Conservation (phyloP, 2,888 invertebrate species). For the Cryptophagus acutangulus region DNA sequence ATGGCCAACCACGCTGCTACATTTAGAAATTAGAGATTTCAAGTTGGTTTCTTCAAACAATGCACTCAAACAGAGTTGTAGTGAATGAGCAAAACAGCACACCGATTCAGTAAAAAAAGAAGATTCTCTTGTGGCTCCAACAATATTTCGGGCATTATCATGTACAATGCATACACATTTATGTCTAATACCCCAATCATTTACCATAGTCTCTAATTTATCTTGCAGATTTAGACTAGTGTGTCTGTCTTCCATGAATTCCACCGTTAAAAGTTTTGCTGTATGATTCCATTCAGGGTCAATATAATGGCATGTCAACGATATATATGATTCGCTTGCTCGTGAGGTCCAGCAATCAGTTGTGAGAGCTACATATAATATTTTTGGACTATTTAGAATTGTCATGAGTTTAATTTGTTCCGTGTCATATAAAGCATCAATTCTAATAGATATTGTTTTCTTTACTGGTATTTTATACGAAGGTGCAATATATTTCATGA, state of each 20-base stretch:
- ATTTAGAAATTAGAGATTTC: conserved; percentile 11
- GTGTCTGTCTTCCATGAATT: conserved; percentile 17
- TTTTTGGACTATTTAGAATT: conserved; percentile 5
- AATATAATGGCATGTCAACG: conserved; percentile 19
- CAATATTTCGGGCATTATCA: conserved; percentile 27
- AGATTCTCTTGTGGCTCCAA: conserved; percentile 15
- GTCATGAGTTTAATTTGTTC: conserved; percentile 12
- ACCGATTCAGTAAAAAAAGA: no score
- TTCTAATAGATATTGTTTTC: conserved; percentile 13
- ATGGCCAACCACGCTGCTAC: conserved; percentile 19
- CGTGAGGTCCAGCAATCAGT: conserved; percentile 26
- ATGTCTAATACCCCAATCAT: conserved; percentile 14
- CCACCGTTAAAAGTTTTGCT: conserved; percentile 15
- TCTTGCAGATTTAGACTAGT: conserved; percentile 15
- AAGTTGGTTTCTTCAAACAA: neutral
- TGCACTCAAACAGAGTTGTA: conserved; percentile 22
- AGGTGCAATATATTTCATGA: conserved; percentile 16
- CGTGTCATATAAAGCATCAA: conserved; percentile 16
- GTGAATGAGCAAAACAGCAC: conserved; percentile 26
- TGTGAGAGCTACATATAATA: conserved; percentile 17
- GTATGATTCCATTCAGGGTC: conserved; percentile 13
- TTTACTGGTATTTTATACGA: conserved; percentile 17
- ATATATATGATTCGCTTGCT: conserved; percentile 20
- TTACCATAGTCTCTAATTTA: conserved; percentile 12
- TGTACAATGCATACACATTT: conserved; percentile 18